These are phyloP conservation scores for Drosophila yakuba DNA, from an alignment of 1,140 invertebrate species.

Conservation along the genomic window DNA sequence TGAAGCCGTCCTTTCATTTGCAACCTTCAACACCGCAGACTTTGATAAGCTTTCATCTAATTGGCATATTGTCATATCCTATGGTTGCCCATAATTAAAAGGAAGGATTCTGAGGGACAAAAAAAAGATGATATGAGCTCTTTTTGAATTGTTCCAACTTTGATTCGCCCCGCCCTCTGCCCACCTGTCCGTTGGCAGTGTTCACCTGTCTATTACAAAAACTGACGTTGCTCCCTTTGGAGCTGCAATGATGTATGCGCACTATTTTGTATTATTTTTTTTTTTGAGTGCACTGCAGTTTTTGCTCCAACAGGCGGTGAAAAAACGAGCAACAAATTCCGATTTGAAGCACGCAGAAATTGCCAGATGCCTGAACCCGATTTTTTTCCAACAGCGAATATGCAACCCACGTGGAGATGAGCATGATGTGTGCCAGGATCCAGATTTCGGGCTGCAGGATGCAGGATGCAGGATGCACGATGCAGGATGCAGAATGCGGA, in stretches of 20 bases:
- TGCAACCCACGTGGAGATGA: slow-evolving; percentile 11
- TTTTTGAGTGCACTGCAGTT: slow-evolving; percentile 23
- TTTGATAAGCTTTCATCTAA: background rate
- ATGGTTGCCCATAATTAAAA: slow-evolving; percentile 25
- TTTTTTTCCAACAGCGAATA: slow-evolving; percentile 29
- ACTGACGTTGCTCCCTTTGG: slow-evolving; percentile 7
- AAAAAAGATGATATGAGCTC: slow-evolving; percentile 30
- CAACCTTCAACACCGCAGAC: too few relatives aligned
- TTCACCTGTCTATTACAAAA: slow-evolving; percentile 36
- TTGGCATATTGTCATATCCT: slow-evolving; percentile 1
- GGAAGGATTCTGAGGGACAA: background rate
- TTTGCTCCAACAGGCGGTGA: slow-evolving; percentile 14
- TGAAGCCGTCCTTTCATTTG: too few relatives aligned
- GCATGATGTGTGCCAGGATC: slow-evolving; percentile 27
- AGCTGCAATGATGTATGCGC: slow-evolving; percentile 17
- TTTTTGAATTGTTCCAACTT: slow-evolving; percentile 20
- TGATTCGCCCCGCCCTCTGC: slow-evolving; percentile 1
- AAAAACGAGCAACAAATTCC: slow-evolving; percentile 58
- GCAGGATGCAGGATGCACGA: background rate
- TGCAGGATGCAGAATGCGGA: background rate
- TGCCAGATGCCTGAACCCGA: slow-evolving; percentile 10
- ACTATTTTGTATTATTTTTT: slow-evolving; percentile 24
- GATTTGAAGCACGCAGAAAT: slow-evolving; percentile 68
- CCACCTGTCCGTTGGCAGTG: background rate
- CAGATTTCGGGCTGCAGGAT: background rate